Evolutionary conservation across 2,888 invertebrate species (phyloP).

Genomic region (Deilephila elpenor): DNA sequence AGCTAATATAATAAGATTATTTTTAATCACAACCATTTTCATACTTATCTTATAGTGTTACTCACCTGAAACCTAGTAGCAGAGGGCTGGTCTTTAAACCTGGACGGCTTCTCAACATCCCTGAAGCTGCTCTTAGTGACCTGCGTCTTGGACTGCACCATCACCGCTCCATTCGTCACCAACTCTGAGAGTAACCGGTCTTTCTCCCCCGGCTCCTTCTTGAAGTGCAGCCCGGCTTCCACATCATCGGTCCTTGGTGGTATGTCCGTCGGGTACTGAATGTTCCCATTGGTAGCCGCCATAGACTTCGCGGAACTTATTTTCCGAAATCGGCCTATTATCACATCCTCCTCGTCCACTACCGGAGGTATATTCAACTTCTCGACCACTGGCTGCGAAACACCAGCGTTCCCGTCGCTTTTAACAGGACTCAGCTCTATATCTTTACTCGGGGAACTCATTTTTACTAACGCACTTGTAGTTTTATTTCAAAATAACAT

Average conservation of each 20-base stretch:
- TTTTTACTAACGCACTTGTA: slow-evolving; percentile 42
- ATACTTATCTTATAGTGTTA: too few relatives aligned
- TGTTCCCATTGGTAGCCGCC: slow-evolving; percentile 81
- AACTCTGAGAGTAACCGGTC: slow-evolving; percentile 64
- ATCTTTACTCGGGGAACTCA: slow-evolving; percentile 72
- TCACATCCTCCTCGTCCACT: slow-evolving; percentile 77
- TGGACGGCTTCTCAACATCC: slow-evolving; percentile 85
- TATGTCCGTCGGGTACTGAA: slow-evolving; percentile 72
- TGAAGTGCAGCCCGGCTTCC: slow-evolving; percentile 73
- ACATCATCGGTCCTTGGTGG: slow-evolving; percentile 63
- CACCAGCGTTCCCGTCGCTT: slow-evolving; percentile 50
- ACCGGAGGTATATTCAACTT: slow-evolving; percentile 60
- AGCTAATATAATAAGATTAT: too few relatives aligned
- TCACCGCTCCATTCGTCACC: slow-evolving; percentile 51
- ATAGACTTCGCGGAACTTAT: slow-evolving; percentile 83
- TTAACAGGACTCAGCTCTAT: slow-evolving; percentile 76
- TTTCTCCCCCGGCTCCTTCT: slow-evolving; percentile 57
- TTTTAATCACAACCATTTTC: too few relatives aligned
- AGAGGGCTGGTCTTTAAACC: slow-evolving; percentile 86
- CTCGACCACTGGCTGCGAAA: slow-evolving; percentile 43
- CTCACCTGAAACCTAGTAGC: slow-evolving; percentile 86
- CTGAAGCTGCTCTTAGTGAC: slow-evolving; percentile 86
- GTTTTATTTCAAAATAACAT: slow-evolving; percentile 37
- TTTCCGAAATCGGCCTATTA: slow-evolving; percentile 80
- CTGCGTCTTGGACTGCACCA: slow-evolving; percentile 56